A percentile compares a stretch with the other conserved stretches of the same genome.
Conservation (phyloP, 2,797 vertebrate genomes). For the Hemibagrus guttatus region DNA sequence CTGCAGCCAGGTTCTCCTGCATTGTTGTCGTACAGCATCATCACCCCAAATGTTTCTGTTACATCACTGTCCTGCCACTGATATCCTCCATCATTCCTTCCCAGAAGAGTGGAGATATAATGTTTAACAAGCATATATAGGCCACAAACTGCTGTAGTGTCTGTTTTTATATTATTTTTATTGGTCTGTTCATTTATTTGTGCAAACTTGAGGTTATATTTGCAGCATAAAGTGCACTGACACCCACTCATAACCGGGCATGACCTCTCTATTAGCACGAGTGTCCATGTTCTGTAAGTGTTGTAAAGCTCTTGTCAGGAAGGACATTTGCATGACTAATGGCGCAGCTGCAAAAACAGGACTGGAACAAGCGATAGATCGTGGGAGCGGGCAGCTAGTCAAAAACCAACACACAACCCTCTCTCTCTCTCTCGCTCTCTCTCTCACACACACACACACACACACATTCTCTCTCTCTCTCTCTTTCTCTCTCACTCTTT, state of each 20-base stretch:
- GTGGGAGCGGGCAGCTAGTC: conserved; percentile 44
- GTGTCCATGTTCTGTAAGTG: conserved; percentile 59
- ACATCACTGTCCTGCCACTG: too few relatives aligned
- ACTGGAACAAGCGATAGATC: conserved; percentile 51
- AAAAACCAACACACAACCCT: conserved; percentile 30
- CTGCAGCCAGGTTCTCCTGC: too few relatives aligned
- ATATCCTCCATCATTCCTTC: too few relatives aligned
- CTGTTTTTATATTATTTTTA: not conserved
- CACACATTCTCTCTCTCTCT: too few relatives aligned
- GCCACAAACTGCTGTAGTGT: not conserved
- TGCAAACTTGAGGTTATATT: not conserved
- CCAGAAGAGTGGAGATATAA: too few relatives aligned
- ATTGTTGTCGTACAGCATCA: too few relatives aligned
- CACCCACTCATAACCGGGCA: not conserved
- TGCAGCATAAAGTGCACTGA: not conserved
- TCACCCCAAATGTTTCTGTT: too few relatives aligned
- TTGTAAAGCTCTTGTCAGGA: conserved; percentile 71
- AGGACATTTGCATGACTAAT: conserved; percentile 76
- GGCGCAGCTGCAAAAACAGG: conserved; percentile 55
- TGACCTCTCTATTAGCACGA: not conserved
- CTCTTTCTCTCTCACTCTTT: too few relatives aligned
- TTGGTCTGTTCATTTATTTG: not conserved
- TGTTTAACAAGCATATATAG: too few relatives aligned
- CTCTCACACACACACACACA: too few relatives aligned
- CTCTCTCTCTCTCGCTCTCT: not conserved